Evolutionary conservation across 2,888 invertebrate genomes (phyloP).

Genomic region (Agonopterix arenella): DNA sequence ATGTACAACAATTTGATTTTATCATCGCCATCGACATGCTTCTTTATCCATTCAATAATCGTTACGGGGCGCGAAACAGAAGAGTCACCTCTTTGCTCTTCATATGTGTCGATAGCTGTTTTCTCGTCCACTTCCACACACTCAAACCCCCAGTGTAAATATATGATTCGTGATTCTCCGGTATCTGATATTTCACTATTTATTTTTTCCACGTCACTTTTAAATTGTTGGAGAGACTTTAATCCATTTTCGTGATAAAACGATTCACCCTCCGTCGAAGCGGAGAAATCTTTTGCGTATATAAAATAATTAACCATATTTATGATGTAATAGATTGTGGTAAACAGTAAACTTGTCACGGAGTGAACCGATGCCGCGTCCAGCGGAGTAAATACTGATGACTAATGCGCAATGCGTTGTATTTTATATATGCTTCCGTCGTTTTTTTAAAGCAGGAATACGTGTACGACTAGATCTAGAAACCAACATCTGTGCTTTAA

Average conservation of each 20-base stretch:
- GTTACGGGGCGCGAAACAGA: slow-evolving; percentile 12
- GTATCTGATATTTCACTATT: slow-evolving; percentile 11
- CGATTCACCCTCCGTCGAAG: slow-evolving; percentile 12
- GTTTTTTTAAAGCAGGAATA: too few species aligned
- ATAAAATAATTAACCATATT: slow-evolving; percentile 19
- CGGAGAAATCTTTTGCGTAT: slow-evolving; percentile 28
- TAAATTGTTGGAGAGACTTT: slow-evolving; percentile 21
- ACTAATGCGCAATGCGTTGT: too few species aligned
- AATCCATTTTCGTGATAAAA: slow-evolving; percentile 23
- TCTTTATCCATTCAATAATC: slow-evolving; percentile 8
- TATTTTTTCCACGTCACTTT: slow-evolving; percentile 19
- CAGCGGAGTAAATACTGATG: too few species aligned
- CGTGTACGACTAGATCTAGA: too few species aligned
- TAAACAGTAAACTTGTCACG: too few species aligned
- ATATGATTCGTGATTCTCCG: slow-evolving; percentile 20
- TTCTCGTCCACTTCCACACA: slow-evolving; percentile 25
- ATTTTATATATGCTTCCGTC: too few species aligned
- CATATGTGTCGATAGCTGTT: slow-evolving; percentile 8
- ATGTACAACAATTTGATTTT: slow-evolving; percentile 28
- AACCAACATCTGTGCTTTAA: too few species aligned
- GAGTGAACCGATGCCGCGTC: too few species aligned
- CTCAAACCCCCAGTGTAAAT: slow-evolving; percentile 26
- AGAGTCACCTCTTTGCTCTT: not conserved
- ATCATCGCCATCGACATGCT: slow-evolving; percentile 10
- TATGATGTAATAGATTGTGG: not conserved